Base-by-base conservation (phyloP, 2,888 invertebrate species). In the Caenorhabditis sp. region DNA sequence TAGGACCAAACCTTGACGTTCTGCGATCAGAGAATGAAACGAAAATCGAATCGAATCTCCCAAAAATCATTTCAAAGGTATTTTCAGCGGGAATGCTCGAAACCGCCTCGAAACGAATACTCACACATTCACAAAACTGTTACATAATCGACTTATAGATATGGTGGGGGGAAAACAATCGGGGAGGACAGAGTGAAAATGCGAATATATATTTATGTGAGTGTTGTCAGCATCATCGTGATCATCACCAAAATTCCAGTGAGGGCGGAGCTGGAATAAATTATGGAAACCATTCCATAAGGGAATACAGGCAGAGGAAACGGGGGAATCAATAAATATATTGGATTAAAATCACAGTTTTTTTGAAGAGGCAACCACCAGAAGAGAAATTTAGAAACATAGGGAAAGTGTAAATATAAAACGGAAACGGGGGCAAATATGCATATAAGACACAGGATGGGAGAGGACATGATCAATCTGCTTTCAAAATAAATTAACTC, bases 61-160 rank as follows among this genome's bases (percentile, higher is more conserved):
- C 49, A n/a, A 28, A 28, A 35, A 31, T 4, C 19, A 49, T 49
- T 64, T 44, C 47, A 58, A 56, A 70, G 70, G 28, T 70, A 70
- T 70, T 58, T 58, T 28, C 70, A 70, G 70, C 70, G 44, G 58
- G 58, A 56, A 70, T 22, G 5, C 10, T 31, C 28, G 19, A 70
- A 70, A 70, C 56, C 70, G 56, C 56, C 41, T 26, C 1, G 19
- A 6, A 26, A 56, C 4, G 5, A 26, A 10, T 54, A 7, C 54
- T 19, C 16, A 56, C 26, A 8, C 12, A 59, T 31, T 19, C 44
- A 44, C 7, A 63, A 12, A 19, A 14, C 38, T 38, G 44, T 41
- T 10, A 12, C 26, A 49, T 51, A 66, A 66, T 51, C 66, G 51
- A 49, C 49, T 66, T 41, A 72, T 47, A 38, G 41, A 47, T 54